Evolutionary conservation across 2,113 vertebrate genomes (phyloP).

Genomic region (Cyanistes caeruleus): DNA sequence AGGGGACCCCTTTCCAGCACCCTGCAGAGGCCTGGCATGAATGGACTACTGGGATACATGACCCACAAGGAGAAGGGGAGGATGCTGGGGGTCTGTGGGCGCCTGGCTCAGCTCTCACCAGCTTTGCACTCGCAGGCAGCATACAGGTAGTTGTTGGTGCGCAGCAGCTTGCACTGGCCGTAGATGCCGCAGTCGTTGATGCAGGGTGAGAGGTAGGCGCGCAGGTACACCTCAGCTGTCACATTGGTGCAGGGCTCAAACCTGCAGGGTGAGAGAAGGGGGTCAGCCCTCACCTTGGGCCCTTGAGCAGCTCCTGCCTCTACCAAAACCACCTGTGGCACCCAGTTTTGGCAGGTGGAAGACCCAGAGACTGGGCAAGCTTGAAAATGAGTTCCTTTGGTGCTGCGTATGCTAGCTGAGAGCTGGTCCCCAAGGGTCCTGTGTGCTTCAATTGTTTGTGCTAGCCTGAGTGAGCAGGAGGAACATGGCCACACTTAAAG

Average conservation of each 20-base stretch:
- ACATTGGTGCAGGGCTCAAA: slow-evolving; percentile 86
- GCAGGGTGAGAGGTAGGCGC: slow-evolving; percentile 93
- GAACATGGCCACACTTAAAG: accelerated
- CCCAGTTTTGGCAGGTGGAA: background rate
- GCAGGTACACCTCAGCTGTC: slow-evolving; percentile 91
- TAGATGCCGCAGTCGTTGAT: slow-evolving; percentile 96
- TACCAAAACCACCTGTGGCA: accelerated
- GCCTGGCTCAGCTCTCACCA: slow-evolving; percentile 72
- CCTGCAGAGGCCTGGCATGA: background rate
- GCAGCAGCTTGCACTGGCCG: slow-evolving; percentile 96
- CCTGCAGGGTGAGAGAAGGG: slow-evolving; percentile 24
- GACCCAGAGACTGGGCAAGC: accelerated
- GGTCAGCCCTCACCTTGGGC: background rate
- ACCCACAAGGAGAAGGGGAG: background rate
- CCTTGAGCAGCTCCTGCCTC: background rate
- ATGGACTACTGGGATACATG: background rate
- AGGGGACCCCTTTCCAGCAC: background rate
- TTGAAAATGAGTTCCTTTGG: background rate
- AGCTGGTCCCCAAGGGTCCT: background rate
- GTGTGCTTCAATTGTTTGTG: background rate
- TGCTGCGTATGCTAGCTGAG: background rate
- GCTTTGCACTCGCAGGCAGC: slow-evolving; percentile 99
- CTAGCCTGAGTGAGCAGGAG: background rate
- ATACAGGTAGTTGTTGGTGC: slow-evolving; percentile 96
- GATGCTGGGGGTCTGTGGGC: background rate